A percentile compares a stretch with the other conserved stretches of the same genome.
Conservation (phyloP, 23 tunicate genomes). For the Clavelina lepadiformis region DNA sequence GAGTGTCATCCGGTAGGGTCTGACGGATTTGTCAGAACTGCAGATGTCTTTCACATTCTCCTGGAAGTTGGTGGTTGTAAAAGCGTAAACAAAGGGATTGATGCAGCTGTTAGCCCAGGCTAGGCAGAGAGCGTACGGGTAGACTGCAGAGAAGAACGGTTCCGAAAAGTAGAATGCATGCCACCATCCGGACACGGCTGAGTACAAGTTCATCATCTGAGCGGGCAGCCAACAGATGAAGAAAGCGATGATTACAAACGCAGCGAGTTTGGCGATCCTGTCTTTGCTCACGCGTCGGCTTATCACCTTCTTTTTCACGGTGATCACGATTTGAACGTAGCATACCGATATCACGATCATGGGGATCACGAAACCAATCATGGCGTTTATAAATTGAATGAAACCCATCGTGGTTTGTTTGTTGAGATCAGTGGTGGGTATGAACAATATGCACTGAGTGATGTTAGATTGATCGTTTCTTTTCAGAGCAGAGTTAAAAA, state of each 20-base stretch:
- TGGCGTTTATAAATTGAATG: constrained; percentile 26
- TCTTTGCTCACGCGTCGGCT: constrained; percentile 45
- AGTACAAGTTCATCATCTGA: constrained; percentile 47
- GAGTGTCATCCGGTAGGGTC: too few species aligned
- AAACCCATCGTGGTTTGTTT: constrained; percentile 38
- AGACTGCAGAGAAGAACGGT: constrained; percentile 8
- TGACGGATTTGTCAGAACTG: too few species aligned
- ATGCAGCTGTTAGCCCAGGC: constrained; percentile 86
- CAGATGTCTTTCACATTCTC: constrained; percentile 62
- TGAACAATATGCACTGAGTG: constrained; percentile 36
- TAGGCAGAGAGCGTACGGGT: constrained; percentile 44
- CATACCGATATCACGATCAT: constrained; percentile 54
- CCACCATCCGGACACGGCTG: constrained; percentile 71
- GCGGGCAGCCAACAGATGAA: constrained; percentile 75
- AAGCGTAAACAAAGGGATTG: constrained; percentile 75
- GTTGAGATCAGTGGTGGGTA: constrained; percentile 12
- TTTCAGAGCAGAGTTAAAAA: too few species aligned
- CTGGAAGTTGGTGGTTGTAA: constrained; percentile 70
- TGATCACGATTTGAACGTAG: constrained; percentile 54
- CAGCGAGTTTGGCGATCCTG: constrained; percentile 59
- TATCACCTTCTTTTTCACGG: constrained; percentile 50
- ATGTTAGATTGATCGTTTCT: too few species aligned
- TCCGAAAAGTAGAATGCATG: constrained; percentile 18
- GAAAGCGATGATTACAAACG: constrained; percentile 57
- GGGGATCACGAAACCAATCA: constrained; percentile 62